Evolutionary conservation across 2,113 vertebrate genomes (phyloP).

Genomic region (Cyprinodon tularosa): DNA sequence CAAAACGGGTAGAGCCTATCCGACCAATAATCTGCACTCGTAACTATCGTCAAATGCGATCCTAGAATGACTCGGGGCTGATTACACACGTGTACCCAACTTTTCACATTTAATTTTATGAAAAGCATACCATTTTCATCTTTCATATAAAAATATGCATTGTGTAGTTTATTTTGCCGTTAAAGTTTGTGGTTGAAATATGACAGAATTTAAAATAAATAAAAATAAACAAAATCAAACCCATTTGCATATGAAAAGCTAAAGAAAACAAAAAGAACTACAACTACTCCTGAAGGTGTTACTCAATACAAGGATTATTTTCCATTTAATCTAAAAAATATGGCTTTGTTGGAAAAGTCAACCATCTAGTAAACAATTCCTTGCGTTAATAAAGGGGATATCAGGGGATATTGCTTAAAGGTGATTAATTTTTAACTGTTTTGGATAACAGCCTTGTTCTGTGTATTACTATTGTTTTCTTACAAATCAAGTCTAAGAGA

Average conservation of each 20-base stretch:
- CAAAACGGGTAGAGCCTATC: too few relatives aligned
- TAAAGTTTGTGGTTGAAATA: background rate
- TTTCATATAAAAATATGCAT: too few relatives aligned
- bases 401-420: conserved; percentile 14
- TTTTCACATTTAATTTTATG: too few relatives aligned
- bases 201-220: background rate
- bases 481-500: background rate
- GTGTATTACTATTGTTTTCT: background rate
- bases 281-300: background rate
- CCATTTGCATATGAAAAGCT: too few relatives aligned
- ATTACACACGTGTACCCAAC: too few relatives aligned
- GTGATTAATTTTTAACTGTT: conserved; percentile 6
- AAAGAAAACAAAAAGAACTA: background rate
- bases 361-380: conserved; percentile 1
- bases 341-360: background rate
- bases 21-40: too few relatives aligned
- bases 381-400: conserved; percentile 4
- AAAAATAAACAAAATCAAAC: too few relatives aligned
- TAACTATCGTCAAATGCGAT: too few relatives aligned
- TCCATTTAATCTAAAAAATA: background rate
- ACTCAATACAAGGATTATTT: background rate
- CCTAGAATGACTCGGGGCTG: too few relatives aligned
- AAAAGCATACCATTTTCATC: too few relatives aligned
- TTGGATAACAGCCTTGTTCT: too few relatives aligned
- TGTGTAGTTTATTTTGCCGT: too few relatives aligned